phyloP scores from a whole-genome alignment of 2,113 vertebrate genomes.

The Corydoras sp. region DNA sequence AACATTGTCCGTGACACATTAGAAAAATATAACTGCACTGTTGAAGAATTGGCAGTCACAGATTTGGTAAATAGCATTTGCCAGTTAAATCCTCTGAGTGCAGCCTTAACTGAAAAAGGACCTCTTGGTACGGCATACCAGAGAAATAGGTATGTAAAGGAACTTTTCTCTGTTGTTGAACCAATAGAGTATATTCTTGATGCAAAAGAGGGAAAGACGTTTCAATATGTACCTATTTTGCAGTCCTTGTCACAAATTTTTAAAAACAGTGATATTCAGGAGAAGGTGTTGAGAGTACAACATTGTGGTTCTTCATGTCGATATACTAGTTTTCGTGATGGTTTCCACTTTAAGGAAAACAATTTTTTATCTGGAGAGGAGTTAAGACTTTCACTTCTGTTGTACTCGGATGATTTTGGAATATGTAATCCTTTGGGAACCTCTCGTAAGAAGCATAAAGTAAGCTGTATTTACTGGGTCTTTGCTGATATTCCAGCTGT shows the following conservation, averaged over 20 bases:
- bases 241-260: conserved; percentile 38
- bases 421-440: conserved; percentile 27
- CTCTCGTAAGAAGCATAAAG: not conserved
- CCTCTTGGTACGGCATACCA: conserved; percentile 34
- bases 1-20: too few relatives aligned
- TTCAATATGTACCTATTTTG: conserved; percentile 44
- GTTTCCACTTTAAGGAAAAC: conserved; percentile 31
- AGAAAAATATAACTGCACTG: too few relatives aligned
- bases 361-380: not conserved
- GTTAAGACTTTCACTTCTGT: not conserved
- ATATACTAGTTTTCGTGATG: conserved; percentile 36
- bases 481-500: not conserved
- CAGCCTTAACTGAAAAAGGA: not conserved
- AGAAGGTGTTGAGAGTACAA: conserved; percentile 4
- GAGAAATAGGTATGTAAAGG: conserved; percentile 29
- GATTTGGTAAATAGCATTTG: conserved; percentile 44
- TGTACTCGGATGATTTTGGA: not conserved
- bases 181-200: conserved; percentile 41
- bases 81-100: conserved; percentile 30
- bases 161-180: conserved; percentile 41
- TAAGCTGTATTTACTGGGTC: conserved; percentile 5
- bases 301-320: conserved; percentile 10
- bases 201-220: conserved; percentile 31
- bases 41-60: conserved; percentile 2
- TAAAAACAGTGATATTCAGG: conserved; percentile 36